These are phyloP conservation scores for Peromyscus aztecus DNA, from an alignment of 2,797 vertebrate genomes.

Conservation along the genomic window DNA sequence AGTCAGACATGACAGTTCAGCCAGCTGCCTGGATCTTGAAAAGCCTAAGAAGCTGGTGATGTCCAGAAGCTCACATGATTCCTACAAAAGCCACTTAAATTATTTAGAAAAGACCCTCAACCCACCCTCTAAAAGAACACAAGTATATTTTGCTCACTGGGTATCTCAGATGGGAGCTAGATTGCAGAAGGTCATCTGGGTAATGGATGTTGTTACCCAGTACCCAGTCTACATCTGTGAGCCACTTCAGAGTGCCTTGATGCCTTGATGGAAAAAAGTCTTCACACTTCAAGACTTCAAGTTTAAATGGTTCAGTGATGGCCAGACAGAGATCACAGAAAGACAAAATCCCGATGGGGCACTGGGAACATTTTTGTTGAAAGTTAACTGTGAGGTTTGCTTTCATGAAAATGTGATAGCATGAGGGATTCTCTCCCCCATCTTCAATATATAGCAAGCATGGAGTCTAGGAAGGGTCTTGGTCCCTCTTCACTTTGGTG, in stretches of 20 bases:
- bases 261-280: neutral
- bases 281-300: neutral
- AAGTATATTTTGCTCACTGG: neutral
- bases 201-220: neutral
- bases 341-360: neutral
- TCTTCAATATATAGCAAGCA: neutral
- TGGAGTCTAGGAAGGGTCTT: neutral
- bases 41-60: neutral
- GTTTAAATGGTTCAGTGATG: neutral
- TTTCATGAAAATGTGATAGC: neutral
- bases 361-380: neutral
- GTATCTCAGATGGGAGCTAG: neutral
- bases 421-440: neutral
- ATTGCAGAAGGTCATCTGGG: neutral
- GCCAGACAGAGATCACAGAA: neutral
- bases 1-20: neutral
- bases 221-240: neutral
- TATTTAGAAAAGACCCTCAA: neutral
- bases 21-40: neutral
- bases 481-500: neutral
- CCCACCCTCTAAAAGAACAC: slow-evolving; percentile 6
- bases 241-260: neutral
- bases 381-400: neutral
- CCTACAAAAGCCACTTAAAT: neutral
- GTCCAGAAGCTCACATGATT: neutral